These are phyloP conservation scores for Rhineura floridana DNA, from an alignment of 2,113 vertebrate species.

Conservation along the genomic window DNA sequence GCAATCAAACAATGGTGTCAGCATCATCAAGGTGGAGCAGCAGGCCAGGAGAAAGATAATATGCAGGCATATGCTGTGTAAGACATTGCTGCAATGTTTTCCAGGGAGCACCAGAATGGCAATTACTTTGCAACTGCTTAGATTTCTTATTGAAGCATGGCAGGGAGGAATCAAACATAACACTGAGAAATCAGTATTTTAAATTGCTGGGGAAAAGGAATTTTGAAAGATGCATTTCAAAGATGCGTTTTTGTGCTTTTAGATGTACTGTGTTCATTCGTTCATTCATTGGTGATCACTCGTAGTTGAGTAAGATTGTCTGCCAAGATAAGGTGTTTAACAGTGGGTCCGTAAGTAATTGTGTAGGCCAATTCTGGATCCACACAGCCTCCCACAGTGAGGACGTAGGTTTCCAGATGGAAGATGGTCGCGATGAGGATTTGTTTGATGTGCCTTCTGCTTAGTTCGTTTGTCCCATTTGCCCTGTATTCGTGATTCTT, in stretches of 20 bases:
- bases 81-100: neutral
- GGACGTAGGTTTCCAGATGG: too few species aligned
- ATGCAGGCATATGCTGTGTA: neutral
- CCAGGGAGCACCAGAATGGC: neutral
- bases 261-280: conserved; percentile 36
- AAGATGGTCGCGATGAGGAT: too few species aligned
- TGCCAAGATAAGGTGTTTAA: too few species aligned
- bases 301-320: too few species aligned
- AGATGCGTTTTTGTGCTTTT: conserved; percentile 24
- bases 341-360: too few species aligned
- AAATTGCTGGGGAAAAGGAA: neutral
- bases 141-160: neutral
- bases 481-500: too few species aligned
- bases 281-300: too few species aligned
- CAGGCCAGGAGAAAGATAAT: conserved; percentile 1
- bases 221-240: too few species aligned
- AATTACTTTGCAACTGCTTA: conserved; percentile 1
- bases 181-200: conserved; percentile 10
- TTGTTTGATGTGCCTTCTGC: too few species aligned
- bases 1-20: neutral
- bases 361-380: too few species aligned
- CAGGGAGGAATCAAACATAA: neutral
- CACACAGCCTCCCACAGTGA: too few species aligned
- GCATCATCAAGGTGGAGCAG: conserved; percentile 19
- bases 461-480: too few species aligned